Evolutionary conservation across 2,888 invertebrate species (phyloP), one percentile per base, ranked within the genome.

Genomic region (Orchesellides sinensis): DNA sequence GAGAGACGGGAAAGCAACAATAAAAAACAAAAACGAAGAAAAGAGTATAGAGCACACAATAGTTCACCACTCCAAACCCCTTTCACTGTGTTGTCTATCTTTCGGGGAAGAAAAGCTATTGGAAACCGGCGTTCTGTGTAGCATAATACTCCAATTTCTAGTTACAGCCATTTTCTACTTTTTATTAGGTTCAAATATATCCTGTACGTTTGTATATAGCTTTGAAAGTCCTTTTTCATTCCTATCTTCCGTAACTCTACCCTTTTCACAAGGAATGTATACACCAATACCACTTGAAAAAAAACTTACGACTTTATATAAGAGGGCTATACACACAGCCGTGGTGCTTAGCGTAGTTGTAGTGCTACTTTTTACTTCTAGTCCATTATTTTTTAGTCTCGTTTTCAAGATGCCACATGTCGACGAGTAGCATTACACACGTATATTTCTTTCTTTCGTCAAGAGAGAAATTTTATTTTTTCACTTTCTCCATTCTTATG

Each of bases 231-330:
- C 75, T 66, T 74, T 63, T 66, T 66, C 66, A 19, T 74, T 75
- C 66, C 56, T 32, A 40, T 40, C 47, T 27, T 49, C 23, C 49
- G 19, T 59, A 5, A 17, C 47, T 74, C 29, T 52, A 63, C 73
- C 63, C 63, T 74, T 74, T 75, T 35, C 65, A 66, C 75, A 75
- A 75, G n/a, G n/a, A n/a, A n/a, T n/a, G n/a, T n/a, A n/a, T 75
- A 75, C 65, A 75, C 61, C 63, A 75, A 54, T 19, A 75, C 75
- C 75, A 75, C 75, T 75, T 66, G 75, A 75, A 75, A 75, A 19
- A 65, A 54, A 40, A 40, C 54, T 75, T 40, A 40, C n/a, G n/a
- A n/a, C n/a, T n/a, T n/a, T n/a, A n/a, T n/a, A n/a, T n/a, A n/a
- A n/a, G n/a, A 40, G 2, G 4, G 10, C 4, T 8, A 10, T 40